phyloP scores from a whole-genome alignment of 2,797 vertebrate genomes.

The Erpetoichthys calabaricus region DNA sequence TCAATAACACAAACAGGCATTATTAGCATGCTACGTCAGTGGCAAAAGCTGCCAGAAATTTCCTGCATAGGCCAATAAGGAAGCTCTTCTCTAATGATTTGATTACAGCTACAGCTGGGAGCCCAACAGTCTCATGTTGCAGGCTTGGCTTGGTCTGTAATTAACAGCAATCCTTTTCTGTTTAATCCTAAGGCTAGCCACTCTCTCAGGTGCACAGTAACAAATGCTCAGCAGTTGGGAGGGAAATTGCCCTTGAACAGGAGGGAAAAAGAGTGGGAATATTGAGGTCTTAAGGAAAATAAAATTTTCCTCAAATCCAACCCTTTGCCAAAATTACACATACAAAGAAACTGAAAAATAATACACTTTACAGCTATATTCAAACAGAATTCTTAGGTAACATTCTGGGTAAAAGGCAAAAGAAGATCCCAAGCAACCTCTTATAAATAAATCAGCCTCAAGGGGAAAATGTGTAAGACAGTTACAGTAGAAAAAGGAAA shows the following conservation, averaged over 20 bases:
- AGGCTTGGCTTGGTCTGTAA: constrained; percentile 41
- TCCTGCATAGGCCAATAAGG: background rate
- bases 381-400: too few relatives aligned
- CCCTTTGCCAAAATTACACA: too few relatives aligned
- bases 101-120: constrained; percentile 33
- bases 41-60: background rate
- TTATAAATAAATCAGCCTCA: too few relatives aligned
- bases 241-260: constrained; percentile 37
- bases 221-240: constrained; percentile 29
- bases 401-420: too few relatives aligned
- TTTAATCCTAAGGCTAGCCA: constrained; percentile 31
- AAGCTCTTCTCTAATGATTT: constrained; percentile 1
- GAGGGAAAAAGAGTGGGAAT: constrained; percentile 47
- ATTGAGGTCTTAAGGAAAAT: constrained; percentile 22
- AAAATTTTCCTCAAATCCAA: background rate
- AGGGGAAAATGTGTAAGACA: too few relatives aligned
- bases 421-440: too few relatives aligned
- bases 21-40: constrained; percentile 2
- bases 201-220: constrained; percentile 21
- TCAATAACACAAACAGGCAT: constrained; percentile 9
- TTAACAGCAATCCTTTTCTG: constrained; percentile 35
- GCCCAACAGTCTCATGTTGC: constrained; percentile 24
- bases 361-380: too few relatives aligned
- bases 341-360: too few relatives aligned
- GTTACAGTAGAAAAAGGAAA: too few relatives aligned